phyloP scores from a whole-genome alignment of 2,888 invertebrate genomes.

The Acleris emargana region DNA sequence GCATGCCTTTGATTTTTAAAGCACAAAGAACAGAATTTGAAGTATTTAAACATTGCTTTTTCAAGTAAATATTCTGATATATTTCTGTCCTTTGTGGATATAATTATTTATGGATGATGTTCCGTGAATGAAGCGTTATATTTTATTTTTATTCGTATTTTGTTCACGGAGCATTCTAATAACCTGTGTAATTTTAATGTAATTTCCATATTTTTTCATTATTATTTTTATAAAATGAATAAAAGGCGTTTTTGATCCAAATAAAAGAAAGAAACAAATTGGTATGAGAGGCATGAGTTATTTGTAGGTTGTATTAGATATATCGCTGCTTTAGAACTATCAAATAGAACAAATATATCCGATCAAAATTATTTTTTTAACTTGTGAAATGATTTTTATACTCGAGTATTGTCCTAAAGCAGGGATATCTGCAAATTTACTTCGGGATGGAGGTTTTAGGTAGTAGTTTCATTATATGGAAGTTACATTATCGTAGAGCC shows the following conservation, averaged over 20 bases:
- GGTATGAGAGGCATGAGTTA: constrained; percentile 36
- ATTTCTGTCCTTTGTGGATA: constrained; percentile 29
- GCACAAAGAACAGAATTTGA: constrained; percentile 28
- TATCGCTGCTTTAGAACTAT: no score
- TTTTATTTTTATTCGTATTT: no score
- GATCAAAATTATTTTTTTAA: no score
- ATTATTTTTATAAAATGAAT: constrained; percentile 18
- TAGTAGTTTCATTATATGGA: constrained; percentile 56
- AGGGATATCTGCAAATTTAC: constrained; percentile 14
- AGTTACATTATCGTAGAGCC: constrained; percentile 59
- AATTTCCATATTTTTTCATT: constrained; percentile 62
- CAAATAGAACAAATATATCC: no score
- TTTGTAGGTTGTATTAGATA: constrained; percentile 12
- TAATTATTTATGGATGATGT: constrained; percentile 11
- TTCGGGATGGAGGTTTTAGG: constrained; percentile 52
- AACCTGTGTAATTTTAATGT: constrained; percentile 51
- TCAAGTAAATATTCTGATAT: no score
- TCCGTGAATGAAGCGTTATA: constrained; percentile 11
- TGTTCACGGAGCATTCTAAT: constrained; percentile 25
- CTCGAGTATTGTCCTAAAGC: no score
- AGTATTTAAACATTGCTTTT: not conserved
- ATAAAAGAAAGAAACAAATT: constrained; percentile 17
- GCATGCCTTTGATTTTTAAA: constrained; percentile 19
- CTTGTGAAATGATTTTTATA: no score
- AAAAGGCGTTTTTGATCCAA: constrained; percentile 12